Conservation (phyloP, 2,113 vertebrate genomes). For the Tor tambroides region DNA sequence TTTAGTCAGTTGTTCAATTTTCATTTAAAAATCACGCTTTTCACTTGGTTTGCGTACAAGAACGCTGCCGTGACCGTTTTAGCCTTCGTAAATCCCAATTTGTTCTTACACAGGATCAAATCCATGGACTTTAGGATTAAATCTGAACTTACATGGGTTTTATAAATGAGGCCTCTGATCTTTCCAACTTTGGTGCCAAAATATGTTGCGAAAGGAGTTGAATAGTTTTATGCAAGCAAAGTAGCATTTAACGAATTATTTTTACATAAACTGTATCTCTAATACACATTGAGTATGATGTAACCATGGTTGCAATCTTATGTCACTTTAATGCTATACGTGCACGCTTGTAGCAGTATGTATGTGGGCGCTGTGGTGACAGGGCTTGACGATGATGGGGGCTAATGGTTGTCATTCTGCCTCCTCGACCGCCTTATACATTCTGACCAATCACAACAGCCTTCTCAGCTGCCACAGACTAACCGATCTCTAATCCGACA, state of each 20-base stretch:
- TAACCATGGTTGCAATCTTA: slow-evolving; percentile 74
- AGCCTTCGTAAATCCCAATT: background rate
- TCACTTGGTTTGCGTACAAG: background rate
- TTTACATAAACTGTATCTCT: slow-evolving; percentile 68
- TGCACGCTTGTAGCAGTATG: slow-evolving; percentile 77
- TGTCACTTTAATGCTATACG: slow-evolving; percentile 81
- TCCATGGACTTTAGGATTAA: slow-evolving; percentile 18
- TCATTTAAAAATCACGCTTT: background rate
- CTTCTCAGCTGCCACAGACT: slow-evolving; percentile 57
- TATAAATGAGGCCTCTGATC: slow-evolving; percentile 29
- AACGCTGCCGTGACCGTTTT: background rate
- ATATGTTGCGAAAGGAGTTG: slow-evolving; percentile 47
- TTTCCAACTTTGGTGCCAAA: slow-evolving; percentile 27
- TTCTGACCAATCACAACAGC: slow-evolving; percentile 68
- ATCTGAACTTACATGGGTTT: background rate
- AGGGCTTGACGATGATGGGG: slow-evolving; percentile 76
- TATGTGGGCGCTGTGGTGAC: slow-evolving; percentile 70
- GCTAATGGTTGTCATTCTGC: slow-evolving; percentile 72
- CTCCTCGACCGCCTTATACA: slow-evolving; percentile 69
- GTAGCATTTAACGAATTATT: slow-evolving; percentile 67
- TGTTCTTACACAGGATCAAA: background rate
- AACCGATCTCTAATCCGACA: slow-evolving; percentile 61
- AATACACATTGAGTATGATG: slow-evolving; percentile 79
- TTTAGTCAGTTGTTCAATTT: background rate
- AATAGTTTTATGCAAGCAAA: slow-evolving; percentile 75